Conservation (phyloP, 2,797 vertebrate genomes). For the Myotis pilosus region DNA sequence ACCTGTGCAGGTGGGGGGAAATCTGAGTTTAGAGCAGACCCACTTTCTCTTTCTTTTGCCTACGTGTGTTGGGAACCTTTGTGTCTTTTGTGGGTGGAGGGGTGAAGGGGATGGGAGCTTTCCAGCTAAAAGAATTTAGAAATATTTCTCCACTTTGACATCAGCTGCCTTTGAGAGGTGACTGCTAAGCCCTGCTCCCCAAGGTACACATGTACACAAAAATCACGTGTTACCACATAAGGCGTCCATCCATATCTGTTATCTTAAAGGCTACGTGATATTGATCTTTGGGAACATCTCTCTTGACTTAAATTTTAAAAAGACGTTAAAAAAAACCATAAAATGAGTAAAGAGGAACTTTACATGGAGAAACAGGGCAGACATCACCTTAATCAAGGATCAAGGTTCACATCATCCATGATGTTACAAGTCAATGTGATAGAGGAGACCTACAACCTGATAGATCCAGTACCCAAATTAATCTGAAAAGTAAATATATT, state of each 20-base stretch:
- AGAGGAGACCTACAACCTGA: too few species aligned
- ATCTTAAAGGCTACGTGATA: neutral
- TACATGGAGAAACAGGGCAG: neutral
- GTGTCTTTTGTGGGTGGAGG: neutral
- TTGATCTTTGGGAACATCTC: neutral
- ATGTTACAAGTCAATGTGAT: neutral
- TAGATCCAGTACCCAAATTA: too few species aligned
- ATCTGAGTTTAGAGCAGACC: neutral
- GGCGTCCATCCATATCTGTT: neutral
- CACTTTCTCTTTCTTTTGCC: neutral
- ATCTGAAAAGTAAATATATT: too few species aligned
- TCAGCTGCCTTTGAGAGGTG: neutral
- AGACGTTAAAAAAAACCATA: neutral
- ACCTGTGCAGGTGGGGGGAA: conserved; percentile 64
- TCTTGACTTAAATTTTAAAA: neutral
- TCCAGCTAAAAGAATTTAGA: neutral
- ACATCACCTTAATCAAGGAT: neutral
- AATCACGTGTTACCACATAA: neutral
- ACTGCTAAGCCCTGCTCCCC: neutral
- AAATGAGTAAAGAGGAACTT: neutral
- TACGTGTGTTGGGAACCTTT: neutral
- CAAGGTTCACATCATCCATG: too few species aligned
- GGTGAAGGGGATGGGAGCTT: neutral
- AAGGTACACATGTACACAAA: neutral
- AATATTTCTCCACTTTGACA: neutral